phyloP scores from a whole-genome alignment of 1,140 invertebrate species.

The Kradibia gibbosae region DNA sequence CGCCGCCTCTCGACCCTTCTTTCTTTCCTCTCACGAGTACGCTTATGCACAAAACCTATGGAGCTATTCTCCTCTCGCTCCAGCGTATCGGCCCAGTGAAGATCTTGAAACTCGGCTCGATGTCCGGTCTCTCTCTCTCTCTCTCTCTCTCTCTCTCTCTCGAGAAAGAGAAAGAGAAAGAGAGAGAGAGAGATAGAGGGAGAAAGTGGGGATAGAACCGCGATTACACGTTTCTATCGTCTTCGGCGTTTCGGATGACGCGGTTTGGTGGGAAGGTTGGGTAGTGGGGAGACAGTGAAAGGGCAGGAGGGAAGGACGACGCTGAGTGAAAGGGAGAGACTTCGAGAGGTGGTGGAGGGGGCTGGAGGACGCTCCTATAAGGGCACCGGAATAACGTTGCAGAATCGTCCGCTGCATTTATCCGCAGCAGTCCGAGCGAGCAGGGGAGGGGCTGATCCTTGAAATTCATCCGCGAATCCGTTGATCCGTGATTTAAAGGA shows the following conservation, averaged over 20 bases:
- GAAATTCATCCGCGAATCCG: not conserved
- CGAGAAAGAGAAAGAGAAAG: too few species aligned
- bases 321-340: conserved; percentile 32
- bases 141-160: too few species aligned
- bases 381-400: conserved; percentile 15
- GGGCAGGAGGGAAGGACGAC: conserved; percentile 32
- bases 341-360: not conserved
- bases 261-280: conserved; percentile 12
- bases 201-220: conserved; percentile 32
- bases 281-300: conserved; percentile 21
- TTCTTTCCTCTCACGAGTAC: conserved; percentile 1
- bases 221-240: conserved; percentile 31
- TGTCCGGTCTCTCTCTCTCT: too few species aligned
- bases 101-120: not conserved
- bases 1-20: conserved; percentile 50
- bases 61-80: conserved; percentile 8
- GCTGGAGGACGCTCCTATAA: conserved; percentile 32
- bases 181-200: too few species aligned
- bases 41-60: conserved; percentile 10
- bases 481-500: not conserved
- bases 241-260: not conserved
- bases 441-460: not conserved
- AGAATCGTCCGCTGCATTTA: not conserved
- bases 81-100: conserved; percentile 28
- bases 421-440: not conserved